Evolutionary conservation across 2,888 invertebrate species (phyloP).

Genomic region (Diaperis boleti): DNA sequence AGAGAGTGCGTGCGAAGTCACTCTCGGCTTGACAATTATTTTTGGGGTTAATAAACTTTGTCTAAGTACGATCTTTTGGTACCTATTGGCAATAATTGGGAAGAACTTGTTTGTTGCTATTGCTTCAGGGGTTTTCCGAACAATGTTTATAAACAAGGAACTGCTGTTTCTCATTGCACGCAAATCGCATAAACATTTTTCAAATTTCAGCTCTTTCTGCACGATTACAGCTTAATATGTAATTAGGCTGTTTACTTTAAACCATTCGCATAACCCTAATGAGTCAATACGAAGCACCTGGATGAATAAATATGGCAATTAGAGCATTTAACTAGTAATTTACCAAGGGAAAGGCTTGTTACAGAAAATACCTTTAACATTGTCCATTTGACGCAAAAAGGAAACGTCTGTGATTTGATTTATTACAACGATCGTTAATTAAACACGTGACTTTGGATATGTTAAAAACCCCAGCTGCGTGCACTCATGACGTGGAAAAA

Average conservation of each 20-base stretch:
- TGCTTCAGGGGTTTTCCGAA: slow-evolving; percentile 17
- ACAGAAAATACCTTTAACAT: not conserved
- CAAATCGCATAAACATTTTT: slow-evolving; percentile 1
- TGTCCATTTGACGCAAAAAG: not conserved
- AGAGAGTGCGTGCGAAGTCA: slow-evolving; percentile 18
- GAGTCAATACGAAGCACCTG: slow-evolving; percentile 5
- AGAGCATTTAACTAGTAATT: not conserved
- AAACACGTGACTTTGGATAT: not conserved
- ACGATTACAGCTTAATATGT: too few relatives aligned
- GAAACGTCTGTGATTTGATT: not conserved
- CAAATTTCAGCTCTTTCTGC: too few relatives aligned
- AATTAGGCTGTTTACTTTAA: too few relatives aligned
- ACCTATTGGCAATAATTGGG: slow-evolving; percentile 4
- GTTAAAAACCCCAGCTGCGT: slow-evolving; percentile 7
- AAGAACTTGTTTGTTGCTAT: slow-evolving; percentile 13
- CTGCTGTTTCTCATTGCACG: slow-evolving; percentile 22
- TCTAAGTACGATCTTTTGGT: slow-evolving; percentile 19
- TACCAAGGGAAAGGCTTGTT: slow-evolving; percentile 10
- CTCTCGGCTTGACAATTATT: slow-evolving; percentile 12
- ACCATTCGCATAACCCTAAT: slow-evolving; percentile 8
- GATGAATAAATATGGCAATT: not conserved
- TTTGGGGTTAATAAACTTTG: slow-evolving; percentile 37
- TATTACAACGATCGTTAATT: slow-evolving; percentile 10
- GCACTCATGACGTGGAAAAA: not conserved
- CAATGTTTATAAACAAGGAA: slow-evolving; percentile 16